Evolutionary conservation across 2,888 invertebrate genomes (phyloP).

Genomic region (Patella caerulea): DNA sequence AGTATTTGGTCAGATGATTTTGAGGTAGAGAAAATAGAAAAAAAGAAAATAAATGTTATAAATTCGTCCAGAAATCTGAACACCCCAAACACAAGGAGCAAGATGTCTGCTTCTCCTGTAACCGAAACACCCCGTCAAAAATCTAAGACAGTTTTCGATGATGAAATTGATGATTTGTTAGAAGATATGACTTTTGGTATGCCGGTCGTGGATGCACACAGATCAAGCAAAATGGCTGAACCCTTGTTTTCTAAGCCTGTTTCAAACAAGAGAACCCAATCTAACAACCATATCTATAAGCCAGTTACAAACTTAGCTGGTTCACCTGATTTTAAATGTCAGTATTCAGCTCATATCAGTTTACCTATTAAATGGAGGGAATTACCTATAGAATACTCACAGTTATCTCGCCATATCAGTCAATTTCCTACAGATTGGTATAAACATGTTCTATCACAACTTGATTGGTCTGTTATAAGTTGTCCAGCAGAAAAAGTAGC

Average conservation of each 20-base stretch:
- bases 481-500: slow-evolving; percentile 51
- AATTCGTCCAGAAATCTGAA: slow-evolving; percentile 23
- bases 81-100: neutral
- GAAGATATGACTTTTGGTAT: slow-evolving; percentile 63
- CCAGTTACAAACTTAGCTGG: slow-evolving; percentile 63
- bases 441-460: slow-evolving; percentile 54
- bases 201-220: slow-evolving; percentile 60
- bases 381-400: slow-evolving; percentile 60
- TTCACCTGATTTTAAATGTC: slow-evolving; percentile 63
- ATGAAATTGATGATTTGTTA: slow-evolving; percentile 57
- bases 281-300: slow-evolving; percentile 59
- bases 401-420: slow-evolving; percentile 51
- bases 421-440: slow-evolving; percentile 66
- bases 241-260: slow-evolving; percentile 23
- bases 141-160: slow-evolving; percentile 39
- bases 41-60: slow-evolving; percentile 34
- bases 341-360: slow-evolving; percentile 60
- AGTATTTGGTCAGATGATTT: slow-evolving; percentile 64
- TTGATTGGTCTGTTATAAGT: slow-evolving; percentile 54
- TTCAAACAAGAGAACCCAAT: slow-evolving; percentile 33
- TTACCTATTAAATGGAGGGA: slow-evolving; percentile 64
- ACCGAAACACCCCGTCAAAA: neutral
- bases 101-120: neutral
- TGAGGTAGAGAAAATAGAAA: slow-evolving; percentile 28
- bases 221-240: slow-evolving; percentile 21